Evolutionary conservation across 1,140 invertebrate species (phyloP).

Genomic region (Drosophila pseudoobscura): DNA sequence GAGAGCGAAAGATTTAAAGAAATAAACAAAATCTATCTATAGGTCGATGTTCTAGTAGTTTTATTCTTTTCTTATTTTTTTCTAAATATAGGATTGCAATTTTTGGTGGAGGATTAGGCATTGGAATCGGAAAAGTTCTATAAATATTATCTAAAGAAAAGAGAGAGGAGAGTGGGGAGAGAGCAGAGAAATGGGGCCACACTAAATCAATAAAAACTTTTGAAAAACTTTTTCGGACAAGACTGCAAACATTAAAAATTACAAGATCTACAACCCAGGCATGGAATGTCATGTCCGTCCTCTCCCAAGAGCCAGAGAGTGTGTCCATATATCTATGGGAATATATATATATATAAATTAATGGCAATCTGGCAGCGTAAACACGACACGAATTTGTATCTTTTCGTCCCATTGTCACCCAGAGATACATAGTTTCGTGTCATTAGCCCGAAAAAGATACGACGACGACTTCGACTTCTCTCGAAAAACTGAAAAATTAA

Average conservation of each 20-base stretch:
- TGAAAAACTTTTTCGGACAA: slow-evolving; percentile 39
- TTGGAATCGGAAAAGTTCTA: slow-evolving; percentile 5
- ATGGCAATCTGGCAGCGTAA: slow-evolving; percentile 72
- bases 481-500: slow-evolving; percentile 68
- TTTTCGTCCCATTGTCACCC: slow-evolving; percentile 57
- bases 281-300: slow-evolving; percentile 3
- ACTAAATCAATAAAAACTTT: slow-evolving; percentile 54
- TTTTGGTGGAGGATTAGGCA: slow-evolving; percentile 22
- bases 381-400: slow-evolving; percentile 74
- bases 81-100: slow-evolving; percentile 59
- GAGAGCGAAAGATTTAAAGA: background rate
- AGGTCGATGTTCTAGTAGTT: slow-evolving; percentile 35
- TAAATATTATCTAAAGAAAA: slow-evolving; percentile 16
- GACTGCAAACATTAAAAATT: slow-evolving; percentile 78
- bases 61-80: background rate
- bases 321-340: slow-evolving; percentile 39
- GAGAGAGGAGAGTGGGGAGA: background rate
- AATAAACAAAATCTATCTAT: slow-evolving; percentile 63
- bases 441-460: slow-evolving; percentile 40
- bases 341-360: slow-evolving; percentile 54
- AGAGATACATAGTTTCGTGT: slow-evolving; percentile 41
- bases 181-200: slow-evolving; percentile 25
- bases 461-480: slow-evolving; percentile 23
- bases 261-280: slow-evolving; percentile 65
- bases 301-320: slow-evolving; percentile 7